Evolutionary conservation across 2,888 invertebrate species (phyloP).

Genomic region (Lasioglossum leucozonium): DNA sequence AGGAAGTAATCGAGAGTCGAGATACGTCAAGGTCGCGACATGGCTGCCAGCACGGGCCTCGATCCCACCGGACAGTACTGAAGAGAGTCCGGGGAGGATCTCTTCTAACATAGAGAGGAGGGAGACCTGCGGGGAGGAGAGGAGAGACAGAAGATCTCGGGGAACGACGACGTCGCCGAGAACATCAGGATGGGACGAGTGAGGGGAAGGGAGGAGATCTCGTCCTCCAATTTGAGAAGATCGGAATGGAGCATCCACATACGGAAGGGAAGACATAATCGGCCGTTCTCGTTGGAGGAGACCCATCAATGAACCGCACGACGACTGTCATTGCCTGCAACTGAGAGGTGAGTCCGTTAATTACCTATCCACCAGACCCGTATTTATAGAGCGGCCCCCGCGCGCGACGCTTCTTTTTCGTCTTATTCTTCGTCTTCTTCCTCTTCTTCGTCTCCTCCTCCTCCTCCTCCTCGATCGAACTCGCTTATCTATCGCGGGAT

Average conservation of each 20-base stretch:
- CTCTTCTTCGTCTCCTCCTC: conserved; percentile 18
- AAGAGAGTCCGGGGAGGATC: conserved; percentile 40
- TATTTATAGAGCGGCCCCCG: conserved; percentile 40
- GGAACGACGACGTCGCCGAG: conserved; percentile 37
- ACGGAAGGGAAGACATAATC: conserved; percentile 82
- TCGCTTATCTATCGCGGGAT: conserved; percentile 48
- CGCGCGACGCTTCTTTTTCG: not conserved
- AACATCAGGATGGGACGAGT: conserved; percentile 71
- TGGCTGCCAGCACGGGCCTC: conserved; percentile 76
- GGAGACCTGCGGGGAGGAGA: not conserved
- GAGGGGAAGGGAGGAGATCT: conserved; percentile 81
- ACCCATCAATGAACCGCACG: conserved; percentile 65
- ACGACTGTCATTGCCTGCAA: conserved; percentile 60
- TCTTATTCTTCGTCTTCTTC: not conserved
- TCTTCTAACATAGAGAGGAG: not conserved
- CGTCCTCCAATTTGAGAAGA: conserved; percentile 82
- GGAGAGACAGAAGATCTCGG: conserved; percentile 17
- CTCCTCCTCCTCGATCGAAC: not conserved
- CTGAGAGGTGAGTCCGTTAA: conserved; percentile 66
- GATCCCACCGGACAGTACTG: conserved; percentile 82
- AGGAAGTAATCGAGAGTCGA: conserved; percentile 58
- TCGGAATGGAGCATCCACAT: conserved; percentile 83
- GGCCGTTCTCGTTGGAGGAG: conserved; percentile 50
- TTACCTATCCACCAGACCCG: conserved; percentile 24
- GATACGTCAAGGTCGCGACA: conserved; percentile 76